Percentiles rank a stretch among this genome's conserved stretches.
Conservation (phyloP, 2,797 vertebrate genomes). For the Semaprochilodus insignis region DNA sequence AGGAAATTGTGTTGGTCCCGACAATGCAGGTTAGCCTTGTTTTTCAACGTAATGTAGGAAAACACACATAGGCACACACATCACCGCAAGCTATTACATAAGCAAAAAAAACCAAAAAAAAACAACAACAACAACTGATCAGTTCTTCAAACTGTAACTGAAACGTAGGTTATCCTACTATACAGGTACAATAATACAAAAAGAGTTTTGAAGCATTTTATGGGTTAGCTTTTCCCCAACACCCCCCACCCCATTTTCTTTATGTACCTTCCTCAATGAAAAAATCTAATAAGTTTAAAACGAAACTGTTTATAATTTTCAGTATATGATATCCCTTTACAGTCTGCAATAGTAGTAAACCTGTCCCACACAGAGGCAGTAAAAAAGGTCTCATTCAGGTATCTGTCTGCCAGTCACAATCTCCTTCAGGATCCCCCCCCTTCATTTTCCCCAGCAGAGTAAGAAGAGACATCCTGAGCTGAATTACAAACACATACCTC, state of each 20-base stretch:
- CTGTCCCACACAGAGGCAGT: not conserved
- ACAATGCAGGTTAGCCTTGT: not conserved
- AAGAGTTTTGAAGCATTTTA: no score
- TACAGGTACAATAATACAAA: no score
- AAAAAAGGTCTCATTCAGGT: conserved; percentile 39
- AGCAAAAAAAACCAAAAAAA: no score
- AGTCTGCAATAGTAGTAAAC: conserved; percentile 31
- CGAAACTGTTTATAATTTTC: not conserved
- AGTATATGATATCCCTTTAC: conserved; percentile 34
- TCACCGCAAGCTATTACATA: no score
- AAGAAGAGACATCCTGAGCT: conserved; percentile 45
- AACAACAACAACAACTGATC: no score
- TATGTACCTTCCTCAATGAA: not conserved
- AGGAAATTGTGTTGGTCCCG: no score
- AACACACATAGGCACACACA: no score
- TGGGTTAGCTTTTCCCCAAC: no score
- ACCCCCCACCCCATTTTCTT: no score
- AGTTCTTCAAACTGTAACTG: no score
- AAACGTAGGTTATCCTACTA: no score
- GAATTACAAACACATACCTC: conserved; percentile 56
- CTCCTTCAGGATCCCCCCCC: conserved; percentile 29
- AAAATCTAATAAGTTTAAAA: not conserved
- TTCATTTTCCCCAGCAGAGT: conserved; percentile 38
- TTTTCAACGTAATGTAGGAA: no score
- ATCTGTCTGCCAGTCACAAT: conserved; percentile 43